phyloP scores from a whole-genome alignment of 2,113 vertebrate genomes.

The Mus spicilegus region DNA sequence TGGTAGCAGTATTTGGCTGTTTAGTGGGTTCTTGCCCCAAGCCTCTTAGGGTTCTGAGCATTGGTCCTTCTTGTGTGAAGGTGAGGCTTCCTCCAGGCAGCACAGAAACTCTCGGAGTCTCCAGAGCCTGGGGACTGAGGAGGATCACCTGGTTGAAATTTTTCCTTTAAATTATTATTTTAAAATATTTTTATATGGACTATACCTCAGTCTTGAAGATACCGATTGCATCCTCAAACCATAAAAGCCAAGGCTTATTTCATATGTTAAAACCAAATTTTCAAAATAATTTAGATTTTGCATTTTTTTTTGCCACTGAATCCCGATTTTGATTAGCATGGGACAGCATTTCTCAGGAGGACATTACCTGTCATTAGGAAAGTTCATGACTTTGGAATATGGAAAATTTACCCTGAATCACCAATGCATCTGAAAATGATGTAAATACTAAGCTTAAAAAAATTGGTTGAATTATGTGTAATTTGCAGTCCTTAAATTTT shows the following conservation, averaged over 20 bases:
- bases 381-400: too few relatives aligned
- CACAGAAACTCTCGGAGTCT: accelerated
- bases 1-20: accelerated
- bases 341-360: neutral
- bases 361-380: neutral
- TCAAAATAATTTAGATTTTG: neutral
- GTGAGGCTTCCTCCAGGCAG: neutral
- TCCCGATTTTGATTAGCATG: neutral
- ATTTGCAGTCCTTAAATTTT: too few relatives aligned
- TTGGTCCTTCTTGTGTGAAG: too few relatives aligned
- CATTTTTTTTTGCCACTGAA: neutral
- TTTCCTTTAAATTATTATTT: neutral
- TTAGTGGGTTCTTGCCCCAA: neutral
- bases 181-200: neutral
- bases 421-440: too few relatives aligned
- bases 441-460: too few relatives aligned
- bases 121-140: accelerated
- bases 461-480: too few relatives aligned
- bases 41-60: accelerated
- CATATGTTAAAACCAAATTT: neutral
- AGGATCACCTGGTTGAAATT: neutral
- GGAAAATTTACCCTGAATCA: too few relatives aligned
- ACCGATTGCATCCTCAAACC: neutral
- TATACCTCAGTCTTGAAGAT: neutral
- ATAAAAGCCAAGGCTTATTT: neutral